A percentile compares a stretch with the other conserved stretches of the same genome.
These are phyloP conservation scores for Yasuhikotakia modesta DNA, from an alignment of 2,797 vertebrate genomes.

Conservation along the genomic window DNA sequence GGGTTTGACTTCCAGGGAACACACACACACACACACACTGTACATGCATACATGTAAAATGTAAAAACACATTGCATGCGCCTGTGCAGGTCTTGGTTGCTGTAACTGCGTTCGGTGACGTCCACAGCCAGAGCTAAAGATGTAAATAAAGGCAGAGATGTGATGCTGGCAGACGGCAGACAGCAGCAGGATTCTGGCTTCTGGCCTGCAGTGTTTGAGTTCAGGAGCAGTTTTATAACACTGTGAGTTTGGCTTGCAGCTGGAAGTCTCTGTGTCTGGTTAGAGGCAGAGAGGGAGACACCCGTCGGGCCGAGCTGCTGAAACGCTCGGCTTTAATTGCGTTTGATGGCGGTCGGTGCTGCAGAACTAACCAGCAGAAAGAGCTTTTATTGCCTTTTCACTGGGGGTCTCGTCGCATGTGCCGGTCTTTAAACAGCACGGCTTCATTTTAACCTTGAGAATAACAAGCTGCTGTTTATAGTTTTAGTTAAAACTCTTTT, in stretches of 20 bases:
- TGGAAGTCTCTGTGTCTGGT: slow-evolving; percentile 47
- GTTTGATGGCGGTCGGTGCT: slow-evolving; percentile 48
- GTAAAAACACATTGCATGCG: too few relatives aligned
- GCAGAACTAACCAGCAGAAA: slow-evolving; percentile 50
- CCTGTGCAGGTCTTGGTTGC: too few relatives aligned
- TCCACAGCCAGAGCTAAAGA: slow-evolving; percentile 23
- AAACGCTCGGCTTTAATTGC: slow-evolving; percentile 55
- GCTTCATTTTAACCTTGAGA: slow-evolving; percentile 41
- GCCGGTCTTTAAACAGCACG: slow-evolving; percentile 44
- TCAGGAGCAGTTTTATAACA: slow-evolving; percentile 56
- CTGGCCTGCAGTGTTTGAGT: slow-evolving; percentile 48
- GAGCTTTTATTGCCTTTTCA: slow-evolving; percentile 50
- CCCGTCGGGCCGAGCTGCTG: slow-evolving; percentile 40
- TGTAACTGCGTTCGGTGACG: neutral
- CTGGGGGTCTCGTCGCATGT: slow-evolving; percentile 38
- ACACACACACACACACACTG: too few relatives aligned
- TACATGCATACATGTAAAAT: too few relatives aligned
- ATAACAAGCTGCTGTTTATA: slow-evolving; percentile 43
- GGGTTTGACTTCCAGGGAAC: too few relatives aligned
- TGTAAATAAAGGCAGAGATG: slow-evolving; percentile 34
- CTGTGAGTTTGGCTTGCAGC: slow-evolving; percentile 56
- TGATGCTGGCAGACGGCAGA: slow-evolving; percentile 29
- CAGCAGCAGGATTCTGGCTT: slow-evolving; percentile 28
- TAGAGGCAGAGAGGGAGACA: slow-evolving; percentile 32
- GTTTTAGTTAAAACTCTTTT: slow-evolving; percentile 34